These are phyloP conservation scores for Crax fasciolata DNA, from an alignment of 2,797 vertebrate genomes.

Conservation along the genomic window DNA sequence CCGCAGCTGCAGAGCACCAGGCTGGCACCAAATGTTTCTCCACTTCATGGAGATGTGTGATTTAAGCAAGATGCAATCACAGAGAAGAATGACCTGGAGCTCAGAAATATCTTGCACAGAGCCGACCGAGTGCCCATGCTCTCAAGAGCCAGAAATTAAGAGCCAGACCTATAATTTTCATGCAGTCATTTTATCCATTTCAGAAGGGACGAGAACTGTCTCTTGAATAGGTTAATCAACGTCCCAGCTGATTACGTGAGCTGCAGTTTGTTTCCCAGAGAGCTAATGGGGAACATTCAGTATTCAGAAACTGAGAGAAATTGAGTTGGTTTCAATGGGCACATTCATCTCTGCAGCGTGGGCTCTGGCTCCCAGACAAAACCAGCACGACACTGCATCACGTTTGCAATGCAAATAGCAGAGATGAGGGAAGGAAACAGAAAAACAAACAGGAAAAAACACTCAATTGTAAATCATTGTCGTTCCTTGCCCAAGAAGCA, in stretches of 20 bases:
- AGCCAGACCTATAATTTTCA: constrained; percentile 57
- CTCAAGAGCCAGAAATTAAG: constrained; percentile 46
- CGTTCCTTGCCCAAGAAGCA: not conserved
- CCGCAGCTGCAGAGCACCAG: constrained; percentile 3
- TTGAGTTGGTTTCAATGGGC: constrained; percentile 16
- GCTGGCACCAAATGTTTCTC: not conserved
- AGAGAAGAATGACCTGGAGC: not conserved
- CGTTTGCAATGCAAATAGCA: constrained; percentile 11
- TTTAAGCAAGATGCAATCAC: not conserved
- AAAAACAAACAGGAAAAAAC: not conserved
- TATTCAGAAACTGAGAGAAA: constrained; percentile 41
- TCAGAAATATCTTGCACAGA: constrained; percentile 33
- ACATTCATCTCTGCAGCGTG: not conserved
- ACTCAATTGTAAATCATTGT: not conserved
- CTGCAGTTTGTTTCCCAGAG: constrained; percentile 38
- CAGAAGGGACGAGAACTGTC: constrained; percentile 52
- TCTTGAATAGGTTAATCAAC: constrained; percentile 71
- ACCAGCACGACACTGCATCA: not conserved
- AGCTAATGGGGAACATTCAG: constrained; percentile 56
- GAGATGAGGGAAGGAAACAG: not conserved
- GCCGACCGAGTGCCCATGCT: not conserved
- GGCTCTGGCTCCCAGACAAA: not conserved
- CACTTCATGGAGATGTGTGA: not conserved
- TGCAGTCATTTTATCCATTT: constrained; percentile 64
- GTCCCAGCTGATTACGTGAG: constrained; percentile 51